Base-by-base conservation (phyloP, 2,888 invertebrate genomes). In the Drosophila nr. perissopoda region DNA sequence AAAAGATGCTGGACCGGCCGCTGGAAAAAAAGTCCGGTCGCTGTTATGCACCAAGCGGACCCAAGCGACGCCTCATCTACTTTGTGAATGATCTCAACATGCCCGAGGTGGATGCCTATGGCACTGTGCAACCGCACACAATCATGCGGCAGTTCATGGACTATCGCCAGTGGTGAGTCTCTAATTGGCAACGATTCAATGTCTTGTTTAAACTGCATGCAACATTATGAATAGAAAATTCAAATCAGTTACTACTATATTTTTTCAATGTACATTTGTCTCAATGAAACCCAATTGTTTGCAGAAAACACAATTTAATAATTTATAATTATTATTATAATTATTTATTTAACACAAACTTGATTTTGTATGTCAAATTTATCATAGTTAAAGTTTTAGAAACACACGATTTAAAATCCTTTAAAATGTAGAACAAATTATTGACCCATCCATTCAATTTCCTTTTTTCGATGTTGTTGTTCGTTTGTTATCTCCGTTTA, bases 51-150 rank as follows among this genome's bases (percentile, higher is more conserved):
- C 99, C 99, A 6, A 97, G 97, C 0, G 98, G 98, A 11, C 89
- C 91, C 27, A 97, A 95, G 90, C 95, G 92, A 8, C 88, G 95
- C 29, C 96, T 99, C 94, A 96, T 99, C 72, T 99, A 98, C 93
- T 98, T 98, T 92, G 96, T 99, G 70, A 99, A 99, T 90, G 99
- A 99, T 91, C 95, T 99, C 94, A 99, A 99, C 92, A 99, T 99
- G 98, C 99, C 99, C 0, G 98, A 98, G 94, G 98, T 98, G 6
- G 99, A 99, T 93, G 95, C 95, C 62, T 99, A 98, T 92, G 98
- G 97, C 70, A 99, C 99, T 0, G 98, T 98, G 18, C 98, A 98
- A 92, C 98, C 99, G 0, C 99, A 99, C 92, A 99, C 99, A 0
- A 94, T 99, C 6, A 96, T 99, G 80, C 94, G 99, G 40, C 98